These are phyloP conservation scores for Episyrphus balteatus DNA, from an alignment of 1,140 invertebrate species.

Conservation along the genomic window DNA sequence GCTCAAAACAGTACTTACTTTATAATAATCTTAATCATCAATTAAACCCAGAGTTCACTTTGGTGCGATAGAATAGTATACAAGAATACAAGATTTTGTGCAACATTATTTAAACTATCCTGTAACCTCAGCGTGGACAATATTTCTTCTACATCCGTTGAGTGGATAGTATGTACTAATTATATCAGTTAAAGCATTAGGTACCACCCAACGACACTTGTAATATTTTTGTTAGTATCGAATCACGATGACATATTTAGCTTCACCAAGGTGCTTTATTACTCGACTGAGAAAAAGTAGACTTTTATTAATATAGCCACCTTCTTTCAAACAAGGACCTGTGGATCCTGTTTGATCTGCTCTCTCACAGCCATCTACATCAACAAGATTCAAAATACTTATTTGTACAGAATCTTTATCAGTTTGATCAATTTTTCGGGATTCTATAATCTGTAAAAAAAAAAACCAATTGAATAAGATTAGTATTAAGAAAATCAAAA, in stretches of 20 bases:
- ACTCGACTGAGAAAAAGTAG: constrained; percentile 60
- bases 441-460: constrained; percentile 44
- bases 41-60: too few species aligned
- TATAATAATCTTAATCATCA: too few species aligned
- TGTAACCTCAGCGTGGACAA: constrained; percentile 56
- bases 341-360: constrained; percentile 55
- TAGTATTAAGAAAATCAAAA: not conserved
- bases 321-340: constrained; percentile 61
- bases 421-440: constrained; percentile 38
- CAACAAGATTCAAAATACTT: constrained; percentile 71
- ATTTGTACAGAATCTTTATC: constrained; percentile 49
- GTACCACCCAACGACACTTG: constrained; percentile 74
- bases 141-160: constrained; percentile 60
- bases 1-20: too few species aligned
- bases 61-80: constrained; percentile 41
- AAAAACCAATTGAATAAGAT: not conserved
- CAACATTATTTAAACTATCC: not conserved
- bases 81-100: constrained; percentile 3
- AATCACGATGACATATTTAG: constrained; percentile 59
- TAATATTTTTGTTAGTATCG: constrained; percentile 73
- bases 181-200: constrained; percentile 80
- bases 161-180: constrained; percentile 73
- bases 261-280: constrained; percentile 65
- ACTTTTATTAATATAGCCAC: constrained; percentile 75
- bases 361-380: constrained; percentile 77